Percentiles rank a stretch among this genome's conserved stretches.
Conservation (phyloP, 2,113 vertebrate species). For the Vidua chalybeata region DNA sequence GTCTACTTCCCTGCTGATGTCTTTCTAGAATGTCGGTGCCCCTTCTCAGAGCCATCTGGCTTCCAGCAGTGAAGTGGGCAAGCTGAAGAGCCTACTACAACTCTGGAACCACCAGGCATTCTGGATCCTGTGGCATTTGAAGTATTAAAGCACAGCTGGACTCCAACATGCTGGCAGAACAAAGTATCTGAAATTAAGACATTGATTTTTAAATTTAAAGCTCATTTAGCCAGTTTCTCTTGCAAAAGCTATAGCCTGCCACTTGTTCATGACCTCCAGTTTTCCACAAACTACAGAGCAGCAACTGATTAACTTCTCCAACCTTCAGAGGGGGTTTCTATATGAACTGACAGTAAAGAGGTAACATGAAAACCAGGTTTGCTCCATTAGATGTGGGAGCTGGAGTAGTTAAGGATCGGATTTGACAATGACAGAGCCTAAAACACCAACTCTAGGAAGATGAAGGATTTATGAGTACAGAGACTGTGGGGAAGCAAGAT, state of each 20-base stretch:
- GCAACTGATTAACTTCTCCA: neutral
- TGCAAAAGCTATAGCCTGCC: neutral
- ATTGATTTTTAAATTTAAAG: constrained; percentile 12
- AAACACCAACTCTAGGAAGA: neutral
- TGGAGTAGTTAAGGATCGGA: neutral
- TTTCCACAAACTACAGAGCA: neutral
- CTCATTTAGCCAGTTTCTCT: neutral
- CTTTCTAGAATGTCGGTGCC: neutral
- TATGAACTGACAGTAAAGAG: neutral
- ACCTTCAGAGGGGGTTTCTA: neutral
- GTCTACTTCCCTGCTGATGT: neutral
- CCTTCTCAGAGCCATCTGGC: neutral
- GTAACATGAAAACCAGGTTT: neutral
- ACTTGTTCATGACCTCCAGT: neutral
- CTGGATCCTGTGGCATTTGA: neutral
- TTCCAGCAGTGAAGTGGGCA: neutral
- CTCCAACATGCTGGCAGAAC: neutral
- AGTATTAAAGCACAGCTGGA: neutral
- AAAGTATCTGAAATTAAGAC: constrained; percentile 21
- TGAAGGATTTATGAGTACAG: constrained; percentile 50
- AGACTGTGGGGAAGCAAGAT: constrained; percentile 1
- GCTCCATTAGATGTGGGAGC: neutral
- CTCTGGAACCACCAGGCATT: neutral
- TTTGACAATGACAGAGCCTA: neutral
- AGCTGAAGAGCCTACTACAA: neutral